These are phyloP conservation scores for Thalassaphorura encarpata DNA, from an alignment of 1,140 invertebrate genomes.

Conservation along the genomic window DNA sequence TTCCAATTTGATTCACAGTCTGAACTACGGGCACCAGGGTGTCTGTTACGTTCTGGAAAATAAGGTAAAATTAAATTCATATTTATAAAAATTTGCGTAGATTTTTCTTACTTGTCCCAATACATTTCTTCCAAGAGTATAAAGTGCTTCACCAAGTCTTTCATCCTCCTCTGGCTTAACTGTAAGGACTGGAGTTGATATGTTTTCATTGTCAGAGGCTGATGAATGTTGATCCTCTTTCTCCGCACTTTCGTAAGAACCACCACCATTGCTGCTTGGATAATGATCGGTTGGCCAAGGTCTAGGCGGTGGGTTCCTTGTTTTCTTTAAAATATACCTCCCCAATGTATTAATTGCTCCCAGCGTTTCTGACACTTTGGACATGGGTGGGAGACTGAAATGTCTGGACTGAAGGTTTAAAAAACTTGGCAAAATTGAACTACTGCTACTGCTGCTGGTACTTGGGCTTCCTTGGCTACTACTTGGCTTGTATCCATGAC, in stretches of 20 bases:
- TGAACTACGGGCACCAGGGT: constrained; percentile 62
- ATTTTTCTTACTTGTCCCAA: constrained; percentile 45
- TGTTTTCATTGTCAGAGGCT: constrained; percentile 13
- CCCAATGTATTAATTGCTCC: constrained; percentile 72
- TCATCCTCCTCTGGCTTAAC: constrained; percentile 34
- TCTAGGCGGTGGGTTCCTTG: constrained; percentile 43
- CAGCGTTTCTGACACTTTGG: constrained; percentile 41
- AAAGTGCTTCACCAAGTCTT: constrained; percentile 58
- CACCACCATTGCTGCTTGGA: neutral
- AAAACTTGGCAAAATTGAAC: no score
- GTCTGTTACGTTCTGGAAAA: constrained; percentile 55
- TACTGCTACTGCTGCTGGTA: neutral
- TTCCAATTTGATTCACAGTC: constrained; percentile 36
- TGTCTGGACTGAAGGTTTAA: constrained; percentile 13
- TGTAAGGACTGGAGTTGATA: neutral
- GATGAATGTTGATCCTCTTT: constrained; percentile 4
- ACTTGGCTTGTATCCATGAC: no score
- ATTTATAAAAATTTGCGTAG: neutral
- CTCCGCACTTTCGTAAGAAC: neutral
- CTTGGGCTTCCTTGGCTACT: neutral
- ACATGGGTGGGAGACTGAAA: constrained; percentile 18
- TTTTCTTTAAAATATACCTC: constrained; percentile 70
- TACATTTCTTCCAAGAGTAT: constrained; percentile 69
- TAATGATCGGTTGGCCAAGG: constrained; percentile 4
- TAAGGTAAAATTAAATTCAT: neutral